Base-by-base conservation (phyloP, 2,888 invertebrate genomes). In the Rhabditophanes sp. region DNA sequence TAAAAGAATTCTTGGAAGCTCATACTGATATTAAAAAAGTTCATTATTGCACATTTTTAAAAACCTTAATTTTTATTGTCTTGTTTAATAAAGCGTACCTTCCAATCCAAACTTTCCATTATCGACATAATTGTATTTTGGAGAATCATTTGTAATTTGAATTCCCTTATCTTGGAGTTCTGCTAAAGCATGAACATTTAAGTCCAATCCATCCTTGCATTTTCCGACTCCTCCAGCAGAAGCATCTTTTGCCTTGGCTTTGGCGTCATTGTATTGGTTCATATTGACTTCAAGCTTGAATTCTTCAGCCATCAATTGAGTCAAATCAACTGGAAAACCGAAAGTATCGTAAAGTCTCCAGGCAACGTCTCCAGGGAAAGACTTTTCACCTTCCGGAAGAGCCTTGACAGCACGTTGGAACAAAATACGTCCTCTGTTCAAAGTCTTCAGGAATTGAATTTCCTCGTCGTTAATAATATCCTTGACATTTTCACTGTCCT, bases 311-410 rank as follows among this genome's bases (percentile, higher is more conserved):
- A 99, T 99, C 20, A 99, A 71, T 57, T 81, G 79, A 0, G 96
- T 99, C 44, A 99, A 74, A 73, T 99, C 96, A 33, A 93, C 76
- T 1, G 96, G 96, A 66, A 99, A 99, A 12, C 96, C 96, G 65
- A 93, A 96, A 0, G 96, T 99, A 64, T 96, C 96, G 68, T 99
- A 96, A 35, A 96, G 72, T 37, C 88, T 75, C 96, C 96, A 96
- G 1, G 93, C 90, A 30, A 96, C 78, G 68, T 93, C 85, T 34
- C 71, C 87, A 22, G 90, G 88, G 44, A 93, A 72, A 28, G 75
- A 71, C 62, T 76, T 78, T 4, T 67, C 64, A 2, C 74, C 73
- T 30, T 75, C 76, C 6, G 65, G 66, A 21, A 90, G 69, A 66
- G 84, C 85, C 34, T 75, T 74, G 43, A 93, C 80, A 2, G 88